Evolutionary conservation across 2,113 vertebrate genomes (phyloP).

Genomic region (Blennius ocellaris): DNA sequence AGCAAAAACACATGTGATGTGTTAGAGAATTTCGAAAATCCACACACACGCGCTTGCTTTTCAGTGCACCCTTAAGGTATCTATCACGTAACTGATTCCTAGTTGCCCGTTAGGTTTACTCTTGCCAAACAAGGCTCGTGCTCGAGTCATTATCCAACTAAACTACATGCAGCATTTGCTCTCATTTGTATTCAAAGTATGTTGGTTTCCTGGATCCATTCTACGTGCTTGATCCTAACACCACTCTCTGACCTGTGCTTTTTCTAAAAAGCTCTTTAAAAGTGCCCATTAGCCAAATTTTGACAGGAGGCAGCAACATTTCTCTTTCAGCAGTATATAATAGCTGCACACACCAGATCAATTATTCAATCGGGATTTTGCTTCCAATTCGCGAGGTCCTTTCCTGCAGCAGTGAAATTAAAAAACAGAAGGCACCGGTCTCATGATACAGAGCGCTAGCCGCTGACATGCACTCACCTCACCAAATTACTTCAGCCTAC

Average conservation of each 20-base stretch:
- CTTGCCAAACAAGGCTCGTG: not conserved
- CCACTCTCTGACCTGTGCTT: constrained; percentile 25
- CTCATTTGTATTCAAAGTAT: constrained; percentile 8
- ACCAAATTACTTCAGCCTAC: constrained; percentile 23
- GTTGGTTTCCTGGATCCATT: not conserved
- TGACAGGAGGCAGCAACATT: constrained; percentile 6
- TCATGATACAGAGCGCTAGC: not conserved
- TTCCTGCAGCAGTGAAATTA: constrained; percentile 1
- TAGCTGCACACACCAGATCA: constrained; percentile 41
- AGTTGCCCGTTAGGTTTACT: not conserved
- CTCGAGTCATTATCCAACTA: not conserved
- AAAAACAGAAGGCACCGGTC: not conserved
- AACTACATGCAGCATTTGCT: not conserved
- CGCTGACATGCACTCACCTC: constrained; percentile 33
- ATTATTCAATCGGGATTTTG: constrained; percentile 49
- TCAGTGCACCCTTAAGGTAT: not conserved
- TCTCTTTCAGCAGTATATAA: constrained; percentile 9
- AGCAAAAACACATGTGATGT: not conserved
- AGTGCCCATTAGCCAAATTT: constrained; percentile 13
- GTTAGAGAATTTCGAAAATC: constrained; percentile 18
- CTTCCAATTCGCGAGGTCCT: constrained; percentile 30
- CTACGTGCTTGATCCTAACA: not conserved
- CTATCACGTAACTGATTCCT: not conserved
- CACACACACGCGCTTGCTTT: not conserved
- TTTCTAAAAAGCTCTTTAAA: constrained; percentile 1